Conservation (phyloP, 2,797 vertebrate species). For the Adelosebastes latens region DNA sequence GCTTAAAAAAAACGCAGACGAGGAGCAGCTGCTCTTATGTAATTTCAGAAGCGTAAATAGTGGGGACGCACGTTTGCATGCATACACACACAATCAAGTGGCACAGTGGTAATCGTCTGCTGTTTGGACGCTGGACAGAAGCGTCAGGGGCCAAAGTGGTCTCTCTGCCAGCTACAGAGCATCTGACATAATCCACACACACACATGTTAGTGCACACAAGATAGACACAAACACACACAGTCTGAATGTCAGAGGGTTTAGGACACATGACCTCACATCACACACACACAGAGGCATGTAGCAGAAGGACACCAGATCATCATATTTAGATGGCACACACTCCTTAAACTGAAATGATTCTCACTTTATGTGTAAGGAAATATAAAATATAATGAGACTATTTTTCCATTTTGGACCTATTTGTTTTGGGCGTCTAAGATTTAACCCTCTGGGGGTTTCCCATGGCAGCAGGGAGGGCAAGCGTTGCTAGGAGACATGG, state of each 20-base stretch:
- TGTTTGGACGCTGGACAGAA: conserved; percentile 61
- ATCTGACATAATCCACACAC: conserved; percentile 59
- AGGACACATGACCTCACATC: conserved; percentile 24
- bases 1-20: conserved; percentile 1
- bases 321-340: not conserved
- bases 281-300: conserved; percentile 2
- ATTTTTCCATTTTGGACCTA: not conserved
- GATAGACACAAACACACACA: not conserved
- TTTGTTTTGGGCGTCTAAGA: not conserved
- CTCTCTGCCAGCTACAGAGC: conserved; percentile 53
- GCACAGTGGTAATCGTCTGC: conserved; percentile 44
- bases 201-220: not conserved
- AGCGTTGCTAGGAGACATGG: not conserved
- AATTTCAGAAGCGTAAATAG: conserved; percentile 40
- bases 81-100: conserved; percentile 18
- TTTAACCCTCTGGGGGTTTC: not conserved
- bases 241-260: conserved; percentile 53
- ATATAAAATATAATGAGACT: not conserved
- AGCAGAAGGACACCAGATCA: conserved; percentile 17
- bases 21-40: conserved; percentile 62
- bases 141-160: conserved; percentile 51
- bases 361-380: not conserved
- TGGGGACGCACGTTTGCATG: conserved; percentile 10
- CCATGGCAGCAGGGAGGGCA: not conserved
- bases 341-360: not conserved